Evolutionary conservation across 2,113 vertebrate species (phyloP), one percentile per base, ranked within the genome.

Genomic region (Macaca mulatta): DNA sequence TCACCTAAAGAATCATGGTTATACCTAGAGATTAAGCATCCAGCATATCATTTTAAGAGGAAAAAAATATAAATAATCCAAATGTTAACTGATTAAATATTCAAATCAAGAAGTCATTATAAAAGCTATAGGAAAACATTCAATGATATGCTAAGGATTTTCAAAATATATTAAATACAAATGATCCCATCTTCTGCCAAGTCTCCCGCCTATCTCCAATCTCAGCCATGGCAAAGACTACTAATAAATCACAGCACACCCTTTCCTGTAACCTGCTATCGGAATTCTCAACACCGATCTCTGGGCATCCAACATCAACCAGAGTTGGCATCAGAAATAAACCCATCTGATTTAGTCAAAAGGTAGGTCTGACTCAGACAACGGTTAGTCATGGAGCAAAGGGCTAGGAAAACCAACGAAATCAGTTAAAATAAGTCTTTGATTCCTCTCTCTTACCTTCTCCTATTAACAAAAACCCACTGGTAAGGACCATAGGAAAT

Each of bases 161-260:
- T 78, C 25, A 94, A 94, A 75, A 77, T 75, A 38, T 30, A 69
- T 86, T 86, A 85, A 85, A 78, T 72, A 89, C 20, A 79, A 87
- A 94, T 27, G 35, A 92, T 77, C 1, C 30, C 57, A 50, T 3
- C 13, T 57, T 96, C 70, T 83, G 40, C 32, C 78, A 89, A 59
- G 40, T 20, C 13, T 35, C 23, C 18, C 43, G 40, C 11, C 38
- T 20, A 48, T 89, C 32, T 89, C 50, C 85, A 93, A 77, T 78
- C 20, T 89, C 18, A 30, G 52, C 43, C 27, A 55, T 55, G 16
- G 43, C 52, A 87, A 87, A 74, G 52, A 32, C 48, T 74, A 43
- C 12, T 43, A 78, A 30, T 2, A 48, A 32, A 79, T 32, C 12
- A 74, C 43, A 74, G 30, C 64, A 83, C 27, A 77, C 35, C 77